Evolutionary conservation across 2,113 vertebrate species (phyloP), one percentile per base, ranked within the genome.

Genomic region (Cololabis saira): DNA sequence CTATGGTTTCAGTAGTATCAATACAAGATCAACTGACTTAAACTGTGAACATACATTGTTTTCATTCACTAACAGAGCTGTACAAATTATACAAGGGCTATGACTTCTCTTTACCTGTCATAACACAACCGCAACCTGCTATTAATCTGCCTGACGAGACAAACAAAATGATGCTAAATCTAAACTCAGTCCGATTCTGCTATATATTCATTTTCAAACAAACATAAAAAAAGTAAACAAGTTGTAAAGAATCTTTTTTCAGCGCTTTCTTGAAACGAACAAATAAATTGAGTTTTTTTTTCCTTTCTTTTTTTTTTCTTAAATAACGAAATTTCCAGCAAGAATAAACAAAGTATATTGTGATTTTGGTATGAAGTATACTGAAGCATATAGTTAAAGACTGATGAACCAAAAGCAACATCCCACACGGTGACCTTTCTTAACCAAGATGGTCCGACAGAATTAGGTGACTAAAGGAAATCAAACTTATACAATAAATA

Each of bases 31-130:
- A 58, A 88, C 74, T 87, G 83, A 88, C 74, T 77, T 88, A 82
- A 87, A 91, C 81, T 85, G 87, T 86, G 88, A 89, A 90, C 84
- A 78, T 92, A 85, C 83, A 78, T 75, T 40, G 43, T 85, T 85
- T 88, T 91, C 87, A 88, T 88, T 89, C 87, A 89, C 86, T 91
- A 87, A 92, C 55, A 21, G 79, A 87, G 76, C 91, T 92, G 89
- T 92, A 93, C 91, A 92, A 88, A 89, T 88, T 91, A 90, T 90
- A 92, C 87, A 92, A 77, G 83, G 74, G 70, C 83, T 81, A 82
- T 74, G 81, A 80, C 82, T 76, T 85, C 71, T 75, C 80, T 82
- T 78, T 70, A 69, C 64, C 67, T 21, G 72, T 84, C 80, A 72
- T 81, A 87, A 82, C 75, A 43, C 81, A 82, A 64, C 64, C 61